Evolutionary conservation across 2,113 vertebrate genomes (phyloP).

Genomic region (Scomber scombrus): DNA sequence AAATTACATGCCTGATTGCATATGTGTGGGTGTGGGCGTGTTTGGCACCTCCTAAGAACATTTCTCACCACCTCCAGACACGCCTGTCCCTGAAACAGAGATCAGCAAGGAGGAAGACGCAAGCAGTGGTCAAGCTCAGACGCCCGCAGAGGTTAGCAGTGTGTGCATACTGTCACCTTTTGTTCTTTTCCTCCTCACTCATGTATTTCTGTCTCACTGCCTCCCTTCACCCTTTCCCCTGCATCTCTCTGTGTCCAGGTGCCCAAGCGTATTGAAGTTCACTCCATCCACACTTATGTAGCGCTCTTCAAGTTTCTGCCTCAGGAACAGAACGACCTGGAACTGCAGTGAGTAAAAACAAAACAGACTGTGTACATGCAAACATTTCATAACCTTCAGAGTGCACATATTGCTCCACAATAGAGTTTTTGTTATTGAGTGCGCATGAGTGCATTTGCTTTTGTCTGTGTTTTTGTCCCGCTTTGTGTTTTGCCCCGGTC

Average conservation of each 20-base stretch:
- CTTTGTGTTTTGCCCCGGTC: conserved; percentile 30
- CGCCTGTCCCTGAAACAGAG: conserved; percentile 46
- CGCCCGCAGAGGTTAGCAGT: conserved; percentile 58
- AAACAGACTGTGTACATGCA: conserved; percentile 2
- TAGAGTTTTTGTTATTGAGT: not conserved
- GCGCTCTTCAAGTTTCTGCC: conserved; percentile 93
- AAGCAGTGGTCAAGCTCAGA: conserved; percentile 37
- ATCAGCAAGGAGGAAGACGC: conserved; percentile 72
- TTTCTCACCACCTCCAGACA: conserved; percentile 58
- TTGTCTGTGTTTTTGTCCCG: conserved; percentile 37
- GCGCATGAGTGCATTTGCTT: conserved; percentile 16
- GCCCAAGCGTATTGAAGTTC: conserved; percentile 86
- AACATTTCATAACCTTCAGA: not conserved
- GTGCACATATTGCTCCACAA: not conserved
- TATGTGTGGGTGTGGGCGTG: not conserved
- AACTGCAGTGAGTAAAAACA: conserved; percentile 88
- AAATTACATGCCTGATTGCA: not conserved
- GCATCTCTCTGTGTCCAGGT: conserved; percentile 61
- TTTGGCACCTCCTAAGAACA: conserved; percentile 14
- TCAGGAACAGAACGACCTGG: conserved; percentile 92
- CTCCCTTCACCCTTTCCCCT: not conserved
- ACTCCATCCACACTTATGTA: conserved; percentile 92
- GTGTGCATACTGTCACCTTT: conserved; percentile 13
- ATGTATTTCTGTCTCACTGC: conserved; percentile 15
- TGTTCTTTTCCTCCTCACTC: not conserved